These are phyloP conservation scores for Plutella xylostella DNA, from an alignment of 2,888 invertebrate species.

Conservation along the genomic window DNA sequence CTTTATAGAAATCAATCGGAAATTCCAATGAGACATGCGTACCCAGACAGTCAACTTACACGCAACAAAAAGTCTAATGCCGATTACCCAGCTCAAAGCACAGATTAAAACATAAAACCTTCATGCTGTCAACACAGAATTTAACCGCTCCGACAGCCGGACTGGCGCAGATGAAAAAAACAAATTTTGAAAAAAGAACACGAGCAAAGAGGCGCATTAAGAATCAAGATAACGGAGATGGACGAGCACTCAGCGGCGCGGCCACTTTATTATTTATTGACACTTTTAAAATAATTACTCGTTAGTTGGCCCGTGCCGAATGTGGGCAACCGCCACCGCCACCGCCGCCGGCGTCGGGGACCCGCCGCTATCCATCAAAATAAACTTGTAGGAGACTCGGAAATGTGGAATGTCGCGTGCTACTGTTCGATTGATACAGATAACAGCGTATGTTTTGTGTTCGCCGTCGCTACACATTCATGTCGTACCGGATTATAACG, in stretches of 20 bases:
- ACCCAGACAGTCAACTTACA: background rate
- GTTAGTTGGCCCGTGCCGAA: conserved; percentile 58
- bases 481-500: too few species aligned
- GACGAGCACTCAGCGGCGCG: conserved; percentile 64
- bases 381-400: background rate
- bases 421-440: conserved; percentile 1
- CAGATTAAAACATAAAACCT: conserved; percentile 68
- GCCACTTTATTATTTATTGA: conserved; percentile 69
- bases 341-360: conserved; percentile 34
- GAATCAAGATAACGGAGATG: conserved; percentile 68
- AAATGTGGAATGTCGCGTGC: conserved; percentile 4
- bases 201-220: conserved; percentile 68
- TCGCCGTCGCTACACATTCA: too few species aligned
- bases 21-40: background rate
- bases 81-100: conserved; percentile 53
- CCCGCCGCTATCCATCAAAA: conserved; percentile 20
- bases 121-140: conserved; percentile 63
- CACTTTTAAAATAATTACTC: conserved; percentile 66
- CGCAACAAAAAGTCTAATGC: conserved; percentile 33
- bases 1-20: background rate
- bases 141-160: conserved; percentile 52
- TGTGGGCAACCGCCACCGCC: conserved; percentile 4
- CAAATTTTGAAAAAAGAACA: conserved; percentile 47
- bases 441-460: background rate
- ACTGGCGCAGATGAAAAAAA: conserved; percentile 42